Evolutionary conservation across 2,888 invertebrate genomes (phyloP).

Genomic region (Leptinotarsa haldemani): DNA sequence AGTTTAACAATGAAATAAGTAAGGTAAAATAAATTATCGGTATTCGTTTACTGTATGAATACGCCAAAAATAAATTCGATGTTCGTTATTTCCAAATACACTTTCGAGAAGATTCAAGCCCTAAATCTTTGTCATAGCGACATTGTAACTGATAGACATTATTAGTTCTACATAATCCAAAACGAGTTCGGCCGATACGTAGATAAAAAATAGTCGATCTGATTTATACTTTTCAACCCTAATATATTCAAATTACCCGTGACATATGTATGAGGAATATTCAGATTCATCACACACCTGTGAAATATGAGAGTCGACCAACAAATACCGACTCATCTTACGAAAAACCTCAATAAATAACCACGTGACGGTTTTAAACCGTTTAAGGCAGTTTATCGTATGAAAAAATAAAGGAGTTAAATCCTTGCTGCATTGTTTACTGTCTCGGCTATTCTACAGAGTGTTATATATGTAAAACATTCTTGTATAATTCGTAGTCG

Average conservation of each 20-base stretch:
- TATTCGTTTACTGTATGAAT: too few relatives aligned
- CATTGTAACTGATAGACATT: too few relatives aligned
- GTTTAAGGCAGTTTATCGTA: constrained; percentile 25
- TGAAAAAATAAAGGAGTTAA: constrained; percentile 28
- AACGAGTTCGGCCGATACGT: background rate
- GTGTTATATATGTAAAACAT: constrained; percentile 22
- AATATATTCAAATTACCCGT: constrained; percentile 14
- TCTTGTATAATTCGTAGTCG: background rate
- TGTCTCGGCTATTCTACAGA: constrained; percentile 22
- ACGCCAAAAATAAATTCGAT: too few relatives aligned
- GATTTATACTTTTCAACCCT: constrained; percentile 1
- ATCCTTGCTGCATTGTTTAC: constrained; percentile 31
- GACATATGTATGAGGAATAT: constrained; percentile 13
- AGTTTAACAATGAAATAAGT: too few relatives aligned
- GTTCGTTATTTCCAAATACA: too few relatives aligned
- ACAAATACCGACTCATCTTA: constrained; percentile 17
- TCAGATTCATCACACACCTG: constrained; percentile 23
- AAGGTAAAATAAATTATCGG: too few relatives aligned
- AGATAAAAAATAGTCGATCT: background rate
- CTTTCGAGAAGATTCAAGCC: too few relatives aligned
- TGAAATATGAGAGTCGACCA: constrained; percentile 20
- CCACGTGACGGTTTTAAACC: constrained; percentile 13
- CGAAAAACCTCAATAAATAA: constrained; percentile 13
- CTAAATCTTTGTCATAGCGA: too few relatives aligned
- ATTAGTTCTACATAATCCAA: too few relatives aligned